A percentile compares a stretch with the other conserved stretches of the same genome.
Conservation (phyloP, 2,797 vertebrate species). For the Poeciliopsis gracilis region DNA sequence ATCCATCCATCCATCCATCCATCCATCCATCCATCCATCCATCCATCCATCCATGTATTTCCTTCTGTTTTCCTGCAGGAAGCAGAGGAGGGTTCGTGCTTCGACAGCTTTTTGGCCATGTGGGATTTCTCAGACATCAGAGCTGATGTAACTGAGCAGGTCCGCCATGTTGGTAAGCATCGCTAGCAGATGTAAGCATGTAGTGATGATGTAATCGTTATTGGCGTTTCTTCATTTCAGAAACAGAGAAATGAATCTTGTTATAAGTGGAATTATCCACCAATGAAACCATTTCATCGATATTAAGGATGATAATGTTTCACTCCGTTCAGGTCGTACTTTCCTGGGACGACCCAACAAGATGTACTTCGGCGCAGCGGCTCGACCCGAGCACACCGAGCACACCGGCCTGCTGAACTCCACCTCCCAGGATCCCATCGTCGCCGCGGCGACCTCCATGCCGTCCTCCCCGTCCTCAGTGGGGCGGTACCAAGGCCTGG, state of each 20-base stretch:
- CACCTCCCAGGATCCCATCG: slow-evolving; percentile 50
- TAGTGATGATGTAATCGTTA: not conserved
- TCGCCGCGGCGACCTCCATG: slow-evolving; percentile 44
- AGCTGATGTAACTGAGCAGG: slow-evolving; percentile 90
- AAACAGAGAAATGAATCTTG: not conserved
- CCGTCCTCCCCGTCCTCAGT: slow-evolving; percentile 57
- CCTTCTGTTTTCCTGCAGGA: slow-evolving; percentile 72
- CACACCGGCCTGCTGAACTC: slow-evolving; percentile 64
- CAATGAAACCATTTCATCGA: no score
- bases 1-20: not conserved
- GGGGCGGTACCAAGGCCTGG: slow-evolving; percentile 67
- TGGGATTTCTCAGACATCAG: slow-evolving; percentile 91
- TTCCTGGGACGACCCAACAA: slow-evolving; percentile 72
- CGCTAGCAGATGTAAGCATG: not conserved
- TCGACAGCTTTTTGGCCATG: slow-evolving; percentile 92
- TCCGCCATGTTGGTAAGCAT: slow-evolving; percentile 88
- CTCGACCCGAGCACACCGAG: slow-evolving; percentile 64
- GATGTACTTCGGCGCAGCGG: slow-evolving; percentile 56
- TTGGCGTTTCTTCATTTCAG: not conserved
- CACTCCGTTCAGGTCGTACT: slow-evolving; percentile 52
- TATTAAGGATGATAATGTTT: not conserved
- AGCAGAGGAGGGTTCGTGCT: slow-evolving; percentile 90
- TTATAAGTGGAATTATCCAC: no score
- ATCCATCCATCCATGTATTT: not conserved
- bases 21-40: rapidly evolving